Conservation (phyloP, 23 tunicate genomes). For the Styela clava region DNA sequence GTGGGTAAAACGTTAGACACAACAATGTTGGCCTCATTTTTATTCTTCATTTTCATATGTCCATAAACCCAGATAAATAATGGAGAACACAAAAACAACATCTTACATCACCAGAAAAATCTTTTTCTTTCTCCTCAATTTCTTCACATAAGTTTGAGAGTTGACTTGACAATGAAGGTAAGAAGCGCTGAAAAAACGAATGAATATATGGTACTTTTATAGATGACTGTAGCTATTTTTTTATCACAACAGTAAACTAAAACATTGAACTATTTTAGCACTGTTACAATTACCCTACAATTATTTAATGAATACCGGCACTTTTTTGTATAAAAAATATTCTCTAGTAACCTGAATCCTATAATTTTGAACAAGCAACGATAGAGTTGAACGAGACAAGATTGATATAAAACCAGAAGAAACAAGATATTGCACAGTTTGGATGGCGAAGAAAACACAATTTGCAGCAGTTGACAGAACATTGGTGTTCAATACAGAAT, state of each 20-base stretch:
- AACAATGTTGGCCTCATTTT: no score
- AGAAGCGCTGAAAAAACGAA: background rate
- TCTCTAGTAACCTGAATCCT: slow-evolving; percentile 30
- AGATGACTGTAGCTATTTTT: background rate
- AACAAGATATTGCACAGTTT: background rate
- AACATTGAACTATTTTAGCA: no score
- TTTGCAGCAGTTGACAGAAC: slow-evolving; percentile 15
- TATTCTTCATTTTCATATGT: no score
- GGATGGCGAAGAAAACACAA: slow-evolving; percentile 7
- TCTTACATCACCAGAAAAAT: background rate
- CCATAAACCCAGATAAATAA: no score
- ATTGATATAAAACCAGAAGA: slow-evolving; percentile 10
- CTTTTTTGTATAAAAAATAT: no score
- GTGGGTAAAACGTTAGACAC: no score
- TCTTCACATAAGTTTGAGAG: background rate
- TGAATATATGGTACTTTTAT: background rate
- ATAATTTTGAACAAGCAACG: background rate
- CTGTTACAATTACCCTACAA: no score
- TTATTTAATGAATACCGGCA: no score
- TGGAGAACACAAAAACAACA: background rate
- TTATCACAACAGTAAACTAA: background rate
- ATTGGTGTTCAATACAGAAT: background rate
- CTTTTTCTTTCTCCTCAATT: background rate
- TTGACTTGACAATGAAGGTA: slow-evolving; percentile 1
- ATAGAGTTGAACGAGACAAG: background rate